These are phyloP conservation scores for Picus viridis DNA, from an alignment of 2,797 vertebrate species.

Conservation along the genomic window DNA sequence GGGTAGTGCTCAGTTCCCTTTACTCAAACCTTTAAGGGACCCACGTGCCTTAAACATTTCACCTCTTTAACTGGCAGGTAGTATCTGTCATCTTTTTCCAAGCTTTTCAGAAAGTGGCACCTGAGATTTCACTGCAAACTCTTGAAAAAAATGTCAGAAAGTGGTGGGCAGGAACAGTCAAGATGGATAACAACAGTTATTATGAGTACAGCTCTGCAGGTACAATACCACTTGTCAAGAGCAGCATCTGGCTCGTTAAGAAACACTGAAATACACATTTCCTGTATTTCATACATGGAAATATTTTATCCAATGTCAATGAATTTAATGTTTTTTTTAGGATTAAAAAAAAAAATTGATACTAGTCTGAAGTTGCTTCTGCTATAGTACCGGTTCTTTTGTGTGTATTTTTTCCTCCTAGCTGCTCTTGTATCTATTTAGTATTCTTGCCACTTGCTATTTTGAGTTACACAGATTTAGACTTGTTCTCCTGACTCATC, in stretches of 20 bases:
- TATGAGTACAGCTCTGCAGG: slow-evolving; percentile 87
- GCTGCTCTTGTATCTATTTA: background rate
- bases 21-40: background rate
- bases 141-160: slow-evolving; percentile 62
- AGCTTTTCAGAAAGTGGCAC: slow-evolving; percentile 4
- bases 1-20: background rate
- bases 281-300: background rate
- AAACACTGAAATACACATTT: background rate
- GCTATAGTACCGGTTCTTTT: background rate
- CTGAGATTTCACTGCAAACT: background rate
- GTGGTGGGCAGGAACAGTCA: slow-evolving; percentile 35
- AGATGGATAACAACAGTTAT: slow-evolving; percentile 90
- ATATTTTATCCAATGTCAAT: background rate
- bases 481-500: slow-evolving; percentile 19
- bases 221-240: slow-evolving; percentile 18
- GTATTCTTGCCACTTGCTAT: background rate
- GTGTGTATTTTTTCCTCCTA: background rate
- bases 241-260: background rate
- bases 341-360: background rate
- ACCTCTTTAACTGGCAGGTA: background rate
- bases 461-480: background rate
- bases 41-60: fast-evolving
- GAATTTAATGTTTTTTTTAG: background rate
- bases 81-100: background rate
- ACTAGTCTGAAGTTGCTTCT: background rate